Evolutionary conservation across 1,140 invertebrate species (phyloP).

Genomic region (Drosophila murphyi): DNA sequence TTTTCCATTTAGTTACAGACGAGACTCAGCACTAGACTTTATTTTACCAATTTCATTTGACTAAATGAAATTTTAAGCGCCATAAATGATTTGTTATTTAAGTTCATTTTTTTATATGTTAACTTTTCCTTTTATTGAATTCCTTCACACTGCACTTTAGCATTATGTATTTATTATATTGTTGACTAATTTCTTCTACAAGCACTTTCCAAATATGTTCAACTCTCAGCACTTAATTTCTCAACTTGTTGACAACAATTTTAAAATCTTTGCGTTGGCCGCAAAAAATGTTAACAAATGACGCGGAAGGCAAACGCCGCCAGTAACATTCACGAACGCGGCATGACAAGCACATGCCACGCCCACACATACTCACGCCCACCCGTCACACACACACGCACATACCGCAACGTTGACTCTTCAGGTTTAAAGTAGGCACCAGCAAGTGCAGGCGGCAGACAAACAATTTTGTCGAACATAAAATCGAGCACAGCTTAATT

Average conservation of each 20-base stretch:
- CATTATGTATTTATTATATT: neutral
- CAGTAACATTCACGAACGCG: constrained; percentile 44
- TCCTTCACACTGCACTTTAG: too few species aligned
- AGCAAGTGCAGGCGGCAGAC: constrained; percentile 50
- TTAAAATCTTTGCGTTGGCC: constrained; percentile 36
- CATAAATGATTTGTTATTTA: too few species aligned
- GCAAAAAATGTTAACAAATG: constrained; percentile 34
- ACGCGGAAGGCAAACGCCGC: constrained; percentile 23
- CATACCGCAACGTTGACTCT: constrained; percentile 35
- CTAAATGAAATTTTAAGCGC: too few species aligned
- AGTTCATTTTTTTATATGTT: too few species aligned
- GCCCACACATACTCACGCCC: neutral
- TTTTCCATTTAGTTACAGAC: neutral
- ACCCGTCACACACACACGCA: neutral
- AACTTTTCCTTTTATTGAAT: too few species aligned
- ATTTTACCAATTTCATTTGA: too few species aligned
- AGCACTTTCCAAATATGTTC: neutral
- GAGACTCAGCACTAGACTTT: too few species aligned
- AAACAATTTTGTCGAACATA: constrained; percentile 78
- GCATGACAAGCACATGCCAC: constrained; percentile 32
- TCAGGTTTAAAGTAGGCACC: constrained; percentile 32
- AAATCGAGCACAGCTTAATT: constrained; percentile 80
- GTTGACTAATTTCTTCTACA: neutral
- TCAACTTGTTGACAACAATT: constrained; percentile 24
- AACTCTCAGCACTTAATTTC: constrained; percentile 1